Evolutionary conservation across 1,140 invertebrate genomes (phyloP).

Genomic region (Drosophila parvula): DNA sequence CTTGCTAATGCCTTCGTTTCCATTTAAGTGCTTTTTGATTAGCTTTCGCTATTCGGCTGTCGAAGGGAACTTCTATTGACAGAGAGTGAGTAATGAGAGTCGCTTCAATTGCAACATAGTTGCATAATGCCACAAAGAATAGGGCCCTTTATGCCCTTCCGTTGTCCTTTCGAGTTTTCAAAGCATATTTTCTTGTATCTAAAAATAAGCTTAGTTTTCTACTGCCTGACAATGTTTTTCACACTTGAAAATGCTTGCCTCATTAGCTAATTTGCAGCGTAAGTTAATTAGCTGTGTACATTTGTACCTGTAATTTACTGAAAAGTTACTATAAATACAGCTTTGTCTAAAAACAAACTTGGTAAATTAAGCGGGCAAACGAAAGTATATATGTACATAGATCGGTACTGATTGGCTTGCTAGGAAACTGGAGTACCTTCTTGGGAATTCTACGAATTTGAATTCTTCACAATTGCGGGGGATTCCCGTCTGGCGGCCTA

Average conservation of each 20-base stretch:
- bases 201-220: background rate
- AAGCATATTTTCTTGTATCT: background rate
- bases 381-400: background rate
- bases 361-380: background rate
- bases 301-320: background rate
- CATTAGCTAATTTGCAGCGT: background rate
- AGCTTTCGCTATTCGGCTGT: slow-evolving; percentile 43
- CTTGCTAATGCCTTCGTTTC: slow-evolving; percentile 52
- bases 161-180: background rate
- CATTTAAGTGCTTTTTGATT: slow-evolving; percentile 75
- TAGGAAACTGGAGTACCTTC: background rate
- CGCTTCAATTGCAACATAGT: slow-evolving; percentile 15
- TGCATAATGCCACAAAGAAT: background rate
- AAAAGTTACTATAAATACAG: background rate
- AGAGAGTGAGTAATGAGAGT: slow-evolving; percentile 13
- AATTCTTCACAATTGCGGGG: slow-evolving; percentile 6
- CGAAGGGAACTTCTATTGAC: background rate
- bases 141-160: background rate
- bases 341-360: slow-evolving; percentile 4
- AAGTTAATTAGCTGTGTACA: slow-evolving; percentile 7
- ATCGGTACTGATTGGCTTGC: too few species aligned
- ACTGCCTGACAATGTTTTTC: background rate
- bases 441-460: background rate
- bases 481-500: background rate
- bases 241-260: background rate